phyloP scores from a whole-genome alignment of 2,113 vertebrate genomes.

The Thomomys bottae region DNA sequence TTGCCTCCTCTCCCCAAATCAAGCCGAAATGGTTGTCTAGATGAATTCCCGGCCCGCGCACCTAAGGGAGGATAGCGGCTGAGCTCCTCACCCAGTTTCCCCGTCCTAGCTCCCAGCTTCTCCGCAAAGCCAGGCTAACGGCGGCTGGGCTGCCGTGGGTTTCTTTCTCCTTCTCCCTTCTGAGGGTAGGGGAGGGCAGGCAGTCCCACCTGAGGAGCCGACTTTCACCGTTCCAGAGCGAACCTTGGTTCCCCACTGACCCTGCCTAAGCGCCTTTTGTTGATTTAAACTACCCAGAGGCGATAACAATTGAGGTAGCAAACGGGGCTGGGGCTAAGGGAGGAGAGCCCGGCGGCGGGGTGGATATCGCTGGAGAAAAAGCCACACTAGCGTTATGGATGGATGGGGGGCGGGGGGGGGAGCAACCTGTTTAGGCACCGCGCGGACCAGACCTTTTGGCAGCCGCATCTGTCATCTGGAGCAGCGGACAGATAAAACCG shows the following conservation, averaged over 20 bases:
- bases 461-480: constrained; percentile 31
- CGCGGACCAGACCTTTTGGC: not conserved
- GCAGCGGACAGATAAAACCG: constrained; percentile 56
- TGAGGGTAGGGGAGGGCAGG: not conserved
- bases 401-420: not conserved
- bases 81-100: not conserved
- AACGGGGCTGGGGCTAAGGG: constrained; percentile 8
- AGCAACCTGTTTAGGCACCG: not conserved
- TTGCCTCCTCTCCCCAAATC: constrained; percentile 39
- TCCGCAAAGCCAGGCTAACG: not conserved
- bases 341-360: not conserved
- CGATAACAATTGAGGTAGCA: constrained; percentile 37
- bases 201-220: not conserved
- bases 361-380: constrained; percentile 12
- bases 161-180: not conserved
- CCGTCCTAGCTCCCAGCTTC: not conserved
- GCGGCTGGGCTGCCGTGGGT: not conserved
- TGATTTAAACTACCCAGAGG: constrained; percentile 60
- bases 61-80: not conserved
- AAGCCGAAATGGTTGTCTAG: constrained; percentile 44
- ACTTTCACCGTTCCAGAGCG: not conserved
- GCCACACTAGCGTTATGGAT: not conserved
- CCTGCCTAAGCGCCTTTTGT: constrained; percentile 44
- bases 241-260: constrained; percentile 40
- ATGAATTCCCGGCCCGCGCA: not conserved